Evolutionary conservation across 1,140 invertebrate genomes (phyloP).

Genomic region (Drosophila pandora): DNA sequence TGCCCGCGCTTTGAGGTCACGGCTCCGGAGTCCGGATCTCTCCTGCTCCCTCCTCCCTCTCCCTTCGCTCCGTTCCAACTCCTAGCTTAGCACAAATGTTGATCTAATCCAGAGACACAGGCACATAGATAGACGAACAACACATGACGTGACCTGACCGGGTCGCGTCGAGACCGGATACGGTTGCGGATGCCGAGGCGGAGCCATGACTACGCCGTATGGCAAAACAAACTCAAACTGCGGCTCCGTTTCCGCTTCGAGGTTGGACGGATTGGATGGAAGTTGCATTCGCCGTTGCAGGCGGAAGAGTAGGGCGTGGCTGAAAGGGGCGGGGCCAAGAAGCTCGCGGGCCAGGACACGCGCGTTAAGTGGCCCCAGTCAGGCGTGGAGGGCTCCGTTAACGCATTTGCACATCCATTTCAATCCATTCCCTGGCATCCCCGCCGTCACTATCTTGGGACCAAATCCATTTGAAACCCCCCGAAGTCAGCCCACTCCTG

Average conservation of each 20-base stretch:
- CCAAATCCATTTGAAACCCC: slow-evolving; percentile 19
- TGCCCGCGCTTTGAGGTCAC: slow-evolving; percentile 57
- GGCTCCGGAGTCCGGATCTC: slow-evolving; percentile 11
- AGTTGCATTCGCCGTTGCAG: slow-evolving; percentile 46
- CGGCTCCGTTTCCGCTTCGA: slow-evolving; percentile 43
- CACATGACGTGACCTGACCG: slow-evolving; percentile 51
- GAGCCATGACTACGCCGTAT: slow-evolving; percentile 69
- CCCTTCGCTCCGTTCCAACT: slow-evolving; percentile 7
- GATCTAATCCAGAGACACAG: slow-evolving; percentile 65
- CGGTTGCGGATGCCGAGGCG: slow-evolving; percentile 25
- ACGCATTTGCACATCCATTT: slow-evolving; percentile 49
- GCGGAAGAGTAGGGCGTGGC: slow-evolving; percentile 14
- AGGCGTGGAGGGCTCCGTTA: slow-evolving; percentile 26
- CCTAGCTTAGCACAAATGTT: slow-evolving; percentile 67
- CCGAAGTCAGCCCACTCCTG: not conserved
- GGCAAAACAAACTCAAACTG: slow-evolving; percentile 61
- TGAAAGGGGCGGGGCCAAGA: not conserved
- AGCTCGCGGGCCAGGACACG: slow-evolving; percentile 1
- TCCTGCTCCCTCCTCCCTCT: not conserved
- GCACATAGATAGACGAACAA: slow-evolving; percentile 45
- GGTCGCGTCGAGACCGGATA: slow-evolving; percentile 20
- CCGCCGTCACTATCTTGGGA: not conserved
- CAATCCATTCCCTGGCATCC: slow-evolving; percentile 2
- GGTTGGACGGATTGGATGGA: slow-evolving; percentile 38
- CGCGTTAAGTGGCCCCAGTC: slow-evolving; percentile 35